Evolutionary conservation across 2,888 invertebrate genomes (phyloP), one percentile per base, ranked within the genome.

Genomic region (Stenolophus ochropezus): DNA sequence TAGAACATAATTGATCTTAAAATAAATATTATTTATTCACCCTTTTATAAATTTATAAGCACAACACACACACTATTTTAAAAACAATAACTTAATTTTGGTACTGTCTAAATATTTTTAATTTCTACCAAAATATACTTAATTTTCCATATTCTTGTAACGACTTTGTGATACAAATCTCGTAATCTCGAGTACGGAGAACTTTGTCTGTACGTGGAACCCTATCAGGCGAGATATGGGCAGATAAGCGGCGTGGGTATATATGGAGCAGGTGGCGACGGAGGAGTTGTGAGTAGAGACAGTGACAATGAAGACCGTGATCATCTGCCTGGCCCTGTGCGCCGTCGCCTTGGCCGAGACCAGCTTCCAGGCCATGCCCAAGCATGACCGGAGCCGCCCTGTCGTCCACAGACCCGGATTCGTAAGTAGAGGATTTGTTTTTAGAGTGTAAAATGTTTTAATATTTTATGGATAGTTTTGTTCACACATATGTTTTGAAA

Each of bases 311-410:
- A 79, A 79, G 69, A n/a, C 51, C 6, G 27, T 25, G 14, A 16
- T 79, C 18, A 4, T 79, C 4, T 14, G 33, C n/a, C 51, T 69
- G 18, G 79, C 79, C n/a, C 16, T 79, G 1, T 69, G 20, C 18
- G 42, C 65, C 8, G 79, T 16, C 2, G 79, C 69, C 25, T 79
- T 65, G 27, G 79, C 79, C n/a, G 79, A 79, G 18, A 79, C 79
- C 23, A 65, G 27, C 27, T 79, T 79, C 33, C 69, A 79, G 42
- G n/a, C 25, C 4, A 3, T 49, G 11, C 49, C 69, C 5, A 18
- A 14, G 3, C 2, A 1, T 58, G 18, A 58, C 5, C 20, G 25
- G 16, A 8, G 11, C 33, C 6, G 8, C 11, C 8, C 11, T 3
- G 49, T 14, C n/a, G 49, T 20, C 49, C 8, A 58, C 11, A 42